Evolutionary conservation across 2,797 vertebrate genomes (phyloP), one percentile per base, ranked within the genome.

Genomic region (Chrosomus eos): DNA sequence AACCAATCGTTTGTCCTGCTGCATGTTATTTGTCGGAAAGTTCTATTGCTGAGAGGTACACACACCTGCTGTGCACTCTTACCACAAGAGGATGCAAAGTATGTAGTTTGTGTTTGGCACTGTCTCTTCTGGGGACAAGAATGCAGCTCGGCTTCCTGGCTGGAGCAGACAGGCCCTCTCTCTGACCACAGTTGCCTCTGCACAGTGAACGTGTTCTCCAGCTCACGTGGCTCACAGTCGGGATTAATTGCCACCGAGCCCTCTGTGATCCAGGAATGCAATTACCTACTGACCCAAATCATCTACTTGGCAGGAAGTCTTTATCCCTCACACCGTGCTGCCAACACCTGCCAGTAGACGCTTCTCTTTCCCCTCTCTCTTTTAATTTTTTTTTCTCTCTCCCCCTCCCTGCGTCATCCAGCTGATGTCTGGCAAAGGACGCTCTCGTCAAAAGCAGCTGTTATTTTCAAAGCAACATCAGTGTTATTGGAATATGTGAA

Each of bases 271-370:
- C 89, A 89, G 89, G 91, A 94, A 93, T 88, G 91, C 90, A 94
- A 93, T 95, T 94, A 93, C 93, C 94, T 91, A 94, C 93, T 95
- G 94, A 95, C 94, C 93, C 93, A 94, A 92, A 94, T 95, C 92
- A 91, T 91, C 90, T 80, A 90, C 80, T 88, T 92, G 91, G 93
- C 93, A 92, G 89, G 83, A 88, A 90, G 90, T 90, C 87, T 51
- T 70, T 81, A 87, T 90, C 87, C 88, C 82, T 80, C 81, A 70
- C 60, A 43, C 80, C 60, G 86, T 74, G 89, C 88, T 88, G 92
- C 85, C 87, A 67, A 64, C 85, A 62, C 80, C 26, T 74, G 60
- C 43, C 75, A 72, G 77, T 74, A 67, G 68, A 40, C 45, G 36
- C 43, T 67, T 77, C 76, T 43, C 53, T 77, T 45, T 36, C 75